These are phyloP conservation scores for Meganola albula DNA, from an alignment of 2,888 invertebrate species.

Conservation along the genomic window DNA sequence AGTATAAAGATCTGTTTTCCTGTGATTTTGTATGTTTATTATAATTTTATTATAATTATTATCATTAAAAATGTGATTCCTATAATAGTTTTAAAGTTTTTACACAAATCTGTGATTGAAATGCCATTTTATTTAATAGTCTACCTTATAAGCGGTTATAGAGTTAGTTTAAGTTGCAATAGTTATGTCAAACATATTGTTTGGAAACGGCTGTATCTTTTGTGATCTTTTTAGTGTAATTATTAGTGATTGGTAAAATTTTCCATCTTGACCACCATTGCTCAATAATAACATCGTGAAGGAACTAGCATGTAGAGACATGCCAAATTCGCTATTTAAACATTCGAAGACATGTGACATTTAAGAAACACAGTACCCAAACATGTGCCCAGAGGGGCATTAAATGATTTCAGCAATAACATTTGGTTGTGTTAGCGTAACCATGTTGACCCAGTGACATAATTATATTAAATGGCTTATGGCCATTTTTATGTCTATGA, in stretches of 20 bases:
- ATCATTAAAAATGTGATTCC: constrained; percentile 59
- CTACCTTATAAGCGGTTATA: constrained; percentile 52
- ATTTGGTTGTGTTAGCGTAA: too few relatives aligned
- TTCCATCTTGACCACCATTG: too few relatives aligned
- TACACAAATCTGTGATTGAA: constrained; percentile 63
- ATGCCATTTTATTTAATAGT: constrained; percentile 55
- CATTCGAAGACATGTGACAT: too few relatives aligned
- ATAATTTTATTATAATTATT: constrained; percentile 39
- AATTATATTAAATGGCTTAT: too few relatives aligned
- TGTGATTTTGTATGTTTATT: constrained; percentile 65
- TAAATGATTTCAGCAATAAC: too few relatives aligned
- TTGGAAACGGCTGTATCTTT: constrained; percentile 17
- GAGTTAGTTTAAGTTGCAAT: constrained; percentile 45
- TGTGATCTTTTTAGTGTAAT: constrained; percentile 37
- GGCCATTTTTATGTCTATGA: too few relatives aligned
- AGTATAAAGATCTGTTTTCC: constrained; percentile 55
- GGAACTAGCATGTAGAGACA: too few relatives aligned
- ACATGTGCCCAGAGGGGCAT: too few relatives aligned
- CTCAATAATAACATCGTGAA: too few relatives aligned
- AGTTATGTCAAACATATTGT: constrained; percentile 30
- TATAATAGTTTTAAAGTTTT: constrained; percentile 53
- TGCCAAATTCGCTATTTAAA: too few relatives aligned
- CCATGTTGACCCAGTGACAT: too few relatives aligned
- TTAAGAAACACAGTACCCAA: too few relatives aligned
- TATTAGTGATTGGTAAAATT: constrained; percentile 22